Evolutionary conservation across 2,888 invertebrate genomes (phyloP), one percentile per base, ranked within the genome.

Genomic region (Meliscaeva auricollis): DNA sequence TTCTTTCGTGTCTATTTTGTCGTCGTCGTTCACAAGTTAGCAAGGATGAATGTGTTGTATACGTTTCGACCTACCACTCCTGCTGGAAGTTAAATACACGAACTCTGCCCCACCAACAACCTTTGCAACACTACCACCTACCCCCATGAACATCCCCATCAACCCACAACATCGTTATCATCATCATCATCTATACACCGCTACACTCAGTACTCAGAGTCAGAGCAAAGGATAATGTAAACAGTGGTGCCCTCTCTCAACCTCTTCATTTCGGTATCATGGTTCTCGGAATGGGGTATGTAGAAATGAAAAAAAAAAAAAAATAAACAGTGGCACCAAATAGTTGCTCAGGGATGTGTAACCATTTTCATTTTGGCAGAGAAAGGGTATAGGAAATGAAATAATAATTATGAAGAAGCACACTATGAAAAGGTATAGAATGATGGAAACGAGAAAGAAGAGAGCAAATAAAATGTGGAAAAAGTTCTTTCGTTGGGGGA

Each of bases 261-360:
- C 54, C 62, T 78, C 72, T 60, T 22, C 77, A 26, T 32, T 73
- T 17, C 35, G 30, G 13, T 35, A 35, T 15, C n/a, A 64, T 30
- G 46, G 46, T 3, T 3, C 0, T 9, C 38, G 44, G 30, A 11
- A 17, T n/a, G 26, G 50, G 22, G 6, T n/a, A 15, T 26, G 7
- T 62, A 69, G 69, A 58, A 41, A 79, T 44, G 70, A 69, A 46
- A n/a, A n/a, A n/a, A n/a, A n/a, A n/a, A n/a, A n/a, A n/a, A n/a
- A n/a, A n/a, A n/a, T n/a, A n/a, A 79, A 81, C 77, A 85, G 85
- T 80, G 85, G 77, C 81, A 85, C 84, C 85, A 68, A 85, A 76
- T 85, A 73, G 73, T 50, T 76, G 81, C 72, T 75, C 60, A 68
- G 74, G 58, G 70, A 70, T 80, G 72, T 84, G 66, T 75, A 72